Percentiles rank a stretch among this genome's conserved stretches.
Evolutionary conservation across 2,797 vertebrate species (phyloP).

Genomic region (Carcharodon carcharias): DNA sequence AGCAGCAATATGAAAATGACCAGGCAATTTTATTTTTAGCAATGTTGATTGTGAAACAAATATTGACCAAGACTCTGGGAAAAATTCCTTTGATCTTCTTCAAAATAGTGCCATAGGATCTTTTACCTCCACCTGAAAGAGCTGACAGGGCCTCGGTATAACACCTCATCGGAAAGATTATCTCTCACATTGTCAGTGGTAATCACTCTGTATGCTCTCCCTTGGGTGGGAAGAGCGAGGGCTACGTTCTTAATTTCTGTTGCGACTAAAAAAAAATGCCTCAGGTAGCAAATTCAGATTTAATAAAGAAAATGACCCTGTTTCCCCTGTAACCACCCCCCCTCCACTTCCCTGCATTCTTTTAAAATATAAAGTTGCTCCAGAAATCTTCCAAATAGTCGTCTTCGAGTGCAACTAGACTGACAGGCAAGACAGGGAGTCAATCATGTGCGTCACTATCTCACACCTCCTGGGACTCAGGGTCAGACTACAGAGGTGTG

Average conservation of each 20-base stretch:
- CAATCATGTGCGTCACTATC: neutral
- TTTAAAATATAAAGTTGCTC: neutral
- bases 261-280: neutral
- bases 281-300: neutral
- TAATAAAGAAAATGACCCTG: neutral
- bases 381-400: too few species aligned
- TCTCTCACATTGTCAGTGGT: neutral
- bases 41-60: neutral
- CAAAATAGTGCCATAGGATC: neutral
- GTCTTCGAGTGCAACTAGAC: neutral
- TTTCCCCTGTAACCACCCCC: neutral
- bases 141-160: neutral
- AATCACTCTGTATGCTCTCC: neutral
- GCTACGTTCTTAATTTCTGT: neutral
- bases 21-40: neutral
- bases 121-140: neutral
- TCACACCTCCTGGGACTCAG: neutral
- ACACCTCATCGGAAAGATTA: neutral
- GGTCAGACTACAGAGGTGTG: neutral
- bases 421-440: too few species aligned
- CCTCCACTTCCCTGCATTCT: neutral
- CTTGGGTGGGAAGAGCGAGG: too few species aligned
- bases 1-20: neutral
- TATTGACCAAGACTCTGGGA: neutral
- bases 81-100: neutral